Base-by-base conservation (phyloP, 2,888 invertebrate genomes). In the Leptogaster cylindrica region DNA sequence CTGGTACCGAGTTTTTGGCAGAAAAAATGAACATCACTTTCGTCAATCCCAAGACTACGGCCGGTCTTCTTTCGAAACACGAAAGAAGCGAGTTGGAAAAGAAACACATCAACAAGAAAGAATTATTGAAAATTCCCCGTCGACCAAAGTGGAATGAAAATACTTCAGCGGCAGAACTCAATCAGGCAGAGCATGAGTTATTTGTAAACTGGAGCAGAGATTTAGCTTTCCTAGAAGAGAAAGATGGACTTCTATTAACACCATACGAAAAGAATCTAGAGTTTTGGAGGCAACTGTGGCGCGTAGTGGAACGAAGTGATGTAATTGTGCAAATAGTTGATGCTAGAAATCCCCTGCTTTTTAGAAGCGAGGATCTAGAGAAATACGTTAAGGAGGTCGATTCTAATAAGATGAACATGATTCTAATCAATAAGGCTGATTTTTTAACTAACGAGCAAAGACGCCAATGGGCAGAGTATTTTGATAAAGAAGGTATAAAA, bases 201-300 rank as follows among this genome's bases (percentile, higher is more conserved):
- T 99, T 98, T 77, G 81, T 98, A 1, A 88, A 91, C 66, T 99
- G 99, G 99, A 84, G 97, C 70, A 85, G 94, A 55, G 84, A 88
- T 65, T 83, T 99, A 65, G 90, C 95, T 2, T 78, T 87, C 23
- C 77, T 95, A 12, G 92, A 91, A 79, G 91, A 93, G 72, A 84
- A 87, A 12, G 88, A 95, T 46, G 89, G 89, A 0, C 83, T 97
- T 2, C 84, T 92, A 0, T 81, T 99, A 71, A 99, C 99, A 0
- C 99, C 99, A 0, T 99, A 95, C 81, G 99, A 99, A 77, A 92
- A 95, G 76, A 99, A 99, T 82, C 80, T 98, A 16, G 97, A 99
- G 78, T 93, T 99, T 74, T 99, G 99, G 99, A 87, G 97, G 51
- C 99, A 99, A 78, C 79, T 99, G 28, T 99, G 99, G 99, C 86